A percentile compares a stretch with the other conserved stretches of the same genome.
phyloP scores from a whole-genome alignment of 2,113 vertebrate genomes.

The Panthera leo region DNA sequence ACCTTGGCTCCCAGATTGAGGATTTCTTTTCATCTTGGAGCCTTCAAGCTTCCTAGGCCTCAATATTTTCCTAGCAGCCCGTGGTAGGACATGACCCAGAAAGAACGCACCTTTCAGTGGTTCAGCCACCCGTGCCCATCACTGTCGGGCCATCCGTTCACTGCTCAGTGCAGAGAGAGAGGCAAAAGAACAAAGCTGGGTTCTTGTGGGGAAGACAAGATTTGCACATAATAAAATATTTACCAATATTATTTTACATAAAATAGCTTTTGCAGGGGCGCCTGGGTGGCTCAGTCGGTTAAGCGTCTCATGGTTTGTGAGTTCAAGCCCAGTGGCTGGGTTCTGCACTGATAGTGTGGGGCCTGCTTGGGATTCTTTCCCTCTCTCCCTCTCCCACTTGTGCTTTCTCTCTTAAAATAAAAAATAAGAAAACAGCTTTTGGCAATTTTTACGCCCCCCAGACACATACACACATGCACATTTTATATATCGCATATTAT shows the following conservation, averaged over 20 bases:
- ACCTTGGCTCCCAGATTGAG: background rate
- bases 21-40: background rate
- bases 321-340: too few relatives aligned
- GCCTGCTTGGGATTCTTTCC: too few relatives aligned
- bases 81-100: background rate
- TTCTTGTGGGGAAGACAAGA: background rate
- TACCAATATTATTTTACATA: background rate
- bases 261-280: background rate
- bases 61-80: background rate
- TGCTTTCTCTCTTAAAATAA: too few relatives aligned
- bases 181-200: background rate
- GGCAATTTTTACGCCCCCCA: background rate
- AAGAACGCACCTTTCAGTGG: background rate
- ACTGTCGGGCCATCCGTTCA: background rate
- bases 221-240: background rate
- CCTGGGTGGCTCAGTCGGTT: too few relatives aligned
- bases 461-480: too few relatives aligned
- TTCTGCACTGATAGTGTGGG: too few relatives aligned
- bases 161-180: background rate
- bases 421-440: background rate
- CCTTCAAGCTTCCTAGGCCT: background rate
- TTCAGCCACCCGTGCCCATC: background rate
- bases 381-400: too few relatives aligned
- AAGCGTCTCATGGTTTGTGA: too few relatives aligned
- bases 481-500: too few relatives aligned